Conservation (phyloP, 2,113 vertebrate species). For the Toxotes jaculatrix region DNA sequence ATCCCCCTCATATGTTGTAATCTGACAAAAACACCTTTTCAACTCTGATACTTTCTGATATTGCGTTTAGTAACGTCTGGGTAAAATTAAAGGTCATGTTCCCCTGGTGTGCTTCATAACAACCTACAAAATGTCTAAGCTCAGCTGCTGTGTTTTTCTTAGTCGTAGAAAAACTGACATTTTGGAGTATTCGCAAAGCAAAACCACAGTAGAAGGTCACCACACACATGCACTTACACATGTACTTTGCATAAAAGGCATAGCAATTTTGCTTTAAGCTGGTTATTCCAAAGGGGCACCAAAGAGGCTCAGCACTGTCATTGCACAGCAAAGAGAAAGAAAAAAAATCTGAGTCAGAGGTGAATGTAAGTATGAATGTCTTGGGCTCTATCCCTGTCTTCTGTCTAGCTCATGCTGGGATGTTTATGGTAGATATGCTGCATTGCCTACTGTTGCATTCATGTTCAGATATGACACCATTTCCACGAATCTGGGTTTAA, state of each 20-base stretch:
- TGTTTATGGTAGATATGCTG: neutral
- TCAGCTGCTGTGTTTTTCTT: slow-evolving; percentile 23
- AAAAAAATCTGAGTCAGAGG: neutral
- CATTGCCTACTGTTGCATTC: too few species aligned
- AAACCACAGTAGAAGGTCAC: neutral
- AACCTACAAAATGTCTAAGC: slow-evolving; percentile 1
- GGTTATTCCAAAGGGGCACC: neutral
- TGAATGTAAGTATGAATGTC: neutral
- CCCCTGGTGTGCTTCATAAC: slow-evolving; percentile 33
- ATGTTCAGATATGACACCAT: neutral
- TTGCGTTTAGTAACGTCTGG: slow-evolving; percentile 24
- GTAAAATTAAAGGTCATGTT: slow-evolving; percentile 25
- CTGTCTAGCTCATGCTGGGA: neutral
- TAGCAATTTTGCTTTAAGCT: neutral
- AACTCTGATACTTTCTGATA: slow-evolving; percentile 12
- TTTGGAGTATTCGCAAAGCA: neutral
- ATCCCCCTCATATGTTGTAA: slow-evolving; percentile 20
- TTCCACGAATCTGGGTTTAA: neutral
- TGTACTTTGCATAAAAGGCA: neutral
- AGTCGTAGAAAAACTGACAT: neutral
- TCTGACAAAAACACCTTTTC: slow-evolving; percentile 45
- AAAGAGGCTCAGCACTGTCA: neutral
- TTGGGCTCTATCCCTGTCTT: neutral
- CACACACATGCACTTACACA: neutral
- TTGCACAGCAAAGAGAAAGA: neutral